Base-by-base conservation (phyloP, 2,888 invertebrate species). In the Ischnura elegans region DNA sequence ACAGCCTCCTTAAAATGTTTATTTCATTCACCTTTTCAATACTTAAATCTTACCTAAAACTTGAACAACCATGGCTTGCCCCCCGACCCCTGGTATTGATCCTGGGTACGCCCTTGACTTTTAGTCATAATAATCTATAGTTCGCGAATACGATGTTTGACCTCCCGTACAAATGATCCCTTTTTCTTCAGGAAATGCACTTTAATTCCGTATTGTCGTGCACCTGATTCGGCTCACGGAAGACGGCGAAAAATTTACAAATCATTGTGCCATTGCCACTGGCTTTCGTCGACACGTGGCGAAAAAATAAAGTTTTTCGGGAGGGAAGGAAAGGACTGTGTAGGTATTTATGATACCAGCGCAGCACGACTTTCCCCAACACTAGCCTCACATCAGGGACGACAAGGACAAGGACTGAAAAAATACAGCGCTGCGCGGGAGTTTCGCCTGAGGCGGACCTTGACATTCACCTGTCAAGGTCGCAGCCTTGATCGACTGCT, bases 381-480 rank as follows among this genome's bases (percentile, higher is more conserved):
- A n/a, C n/a, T n/a, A n/a, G n/a, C n/a, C 29, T 76, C 36, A 36
- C 76, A 36, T 76, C 36, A 36, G 76, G 36, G 36, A 76, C 76
- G 76, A 36, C 76, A 76, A 76, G 76, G 76, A 76, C 76, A 76
- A 76, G 76, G 76, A 29, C 36, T 76, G 16, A 76, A 76, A 36
- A 1, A 76, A 29, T 29, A 76, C 10, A 29, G n/a, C 29, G 16
- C 76, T 76, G 10, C 13, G 76, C 36, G 51, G n/a, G n/a, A 47
- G 61, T 36, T 13, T 76, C 36, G 76, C 76, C 25, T 29, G 76
- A 25, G 76, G 76, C 29, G 76, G 76, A 76, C 76, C 76, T 76
- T 76, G 76, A 76, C 76, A 76, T 76, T 76, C 76, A 76, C 76
- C 76, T 76, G 76, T 76, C 76, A 76, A 76, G 76, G 76, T 36